Evolutionary conservation across 1,140 invertebrate genomes (phyloP).

Genomic region (Drosophila hydei): DNA sequence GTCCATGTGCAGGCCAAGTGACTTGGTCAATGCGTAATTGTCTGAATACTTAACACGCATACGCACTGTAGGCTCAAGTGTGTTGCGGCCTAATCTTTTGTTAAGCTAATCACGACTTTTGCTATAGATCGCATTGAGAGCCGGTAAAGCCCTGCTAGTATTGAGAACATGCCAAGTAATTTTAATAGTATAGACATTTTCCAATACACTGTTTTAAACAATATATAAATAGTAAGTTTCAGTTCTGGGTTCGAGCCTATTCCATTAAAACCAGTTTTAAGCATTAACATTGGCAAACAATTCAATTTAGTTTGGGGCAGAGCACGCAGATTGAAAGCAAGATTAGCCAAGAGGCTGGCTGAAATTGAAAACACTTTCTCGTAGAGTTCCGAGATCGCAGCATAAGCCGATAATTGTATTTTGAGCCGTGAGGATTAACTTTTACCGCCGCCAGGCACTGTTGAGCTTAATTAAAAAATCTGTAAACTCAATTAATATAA

Average conservation of each 20-base stretch:
- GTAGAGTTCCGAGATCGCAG: background rate
- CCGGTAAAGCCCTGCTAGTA: background rate
- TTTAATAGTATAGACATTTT: too few species aligned
- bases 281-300: background rate
- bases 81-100: slow-evolving; percentile 5
- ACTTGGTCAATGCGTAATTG: slow-evolving; percentile 31
- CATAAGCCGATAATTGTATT: slow-evolving; percentile 62
- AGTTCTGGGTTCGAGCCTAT: background rate
- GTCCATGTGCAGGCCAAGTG: slow-evolving; percentile 40
- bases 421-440: slow-evolving; percentile 32
- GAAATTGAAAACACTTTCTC: slow-evolving; percentile 30
- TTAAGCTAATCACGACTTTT: slow-evolving; percentile 7
- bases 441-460: slow-evolving; percentile 53
- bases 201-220: too few species aligned
- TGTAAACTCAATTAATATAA: slow-evolving; percentile 50
- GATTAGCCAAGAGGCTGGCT: slow-evolving; percentile 10
- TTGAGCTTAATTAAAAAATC: slow-evolving; percentile 49
- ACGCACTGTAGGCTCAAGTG: background rate
- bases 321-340: slow-evolving; percentile 1
- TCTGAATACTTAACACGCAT: slow-evolving; percentile 20
- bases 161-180: background rate
- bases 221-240: background rate
- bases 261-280: background rate
- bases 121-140: background rate
- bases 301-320: background rate